Evolutionary conservation across 2,113 vertebrate species (phyloP).

Genomic region (Ochotona curzoniae): DNA sequence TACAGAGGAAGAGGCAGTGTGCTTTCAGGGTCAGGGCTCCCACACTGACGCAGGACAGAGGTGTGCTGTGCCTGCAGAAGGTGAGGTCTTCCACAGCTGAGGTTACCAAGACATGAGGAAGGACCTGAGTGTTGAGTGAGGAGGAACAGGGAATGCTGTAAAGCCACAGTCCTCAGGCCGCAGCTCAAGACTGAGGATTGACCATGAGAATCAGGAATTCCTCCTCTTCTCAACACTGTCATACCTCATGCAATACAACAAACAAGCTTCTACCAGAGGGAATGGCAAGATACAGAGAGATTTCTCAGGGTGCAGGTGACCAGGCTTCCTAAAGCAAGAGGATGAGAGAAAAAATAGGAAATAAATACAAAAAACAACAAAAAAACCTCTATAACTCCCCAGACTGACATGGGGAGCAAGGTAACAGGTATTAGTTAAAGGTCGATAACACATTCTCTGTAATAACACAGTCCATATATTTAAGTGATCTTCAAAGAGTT

Average conservation of each 20-base stretch:
- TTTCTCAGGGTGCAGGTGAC: neutral
- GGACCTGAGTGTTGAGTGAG: neutral
- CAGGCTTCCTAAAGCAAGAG: neutral
- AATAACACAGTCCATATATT: no score
- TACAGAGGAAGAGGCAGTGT: neutral
- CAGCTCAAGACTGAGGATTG: neutral
- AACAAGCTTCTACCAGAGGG: no score
- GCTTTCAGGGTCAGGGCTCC: neutral
- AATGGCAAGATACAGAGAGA: neutral
- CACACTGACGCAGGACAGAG: neutral
- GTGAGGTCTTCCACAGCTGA: neutral
- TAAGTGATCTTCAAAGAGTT: no score
- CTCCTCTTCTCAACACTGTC: neutral
- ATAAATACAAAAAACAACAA: no score
- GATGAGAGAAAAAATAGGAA: no score
- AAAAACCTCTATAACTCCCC: neutral
- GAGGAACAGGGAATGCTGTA: neutral
- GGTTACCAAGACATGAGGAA: neutral
- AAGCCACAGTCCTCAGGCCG: neutral
- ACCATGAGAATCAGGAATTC: neutral
- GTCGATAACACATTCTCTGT: no score
- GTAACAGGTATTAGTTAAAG: neutral
- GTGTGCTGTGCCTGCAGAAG: neutral
- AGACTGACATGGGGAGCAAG: neutral
- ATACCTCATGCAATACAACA: neutral